Conservation (phyloP, 1,140 invertebrate genomes). For the Ptiloglossa arizonensis region DNA sequence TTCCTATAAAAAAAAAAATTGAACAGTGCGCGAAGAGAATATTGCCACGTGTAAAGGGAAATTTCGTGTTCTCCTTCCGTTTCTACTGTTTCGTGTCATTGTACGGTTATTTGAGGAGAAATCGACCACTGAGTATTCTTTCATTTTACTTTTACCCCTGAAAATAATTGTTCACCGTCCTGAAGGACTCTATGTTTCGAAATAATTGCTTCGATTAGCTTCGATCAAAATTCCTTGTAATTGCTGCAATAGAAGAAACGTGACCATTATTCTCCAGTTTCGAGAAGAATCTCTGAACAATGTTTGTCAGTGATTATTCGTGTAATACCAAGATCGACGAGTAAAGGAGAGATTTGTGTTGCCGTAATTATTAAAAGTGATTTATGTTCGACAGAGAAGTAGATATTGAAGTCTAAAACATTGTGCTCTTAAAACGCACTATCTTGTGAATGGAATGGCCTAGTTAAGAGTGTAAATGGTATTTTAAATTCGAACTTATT, state of each 20-base stretch:
- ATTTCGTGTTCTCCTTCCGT: not conserved
- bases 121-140: not conserved
- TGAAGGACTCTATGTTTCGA: not conserved
- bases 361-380: no score
- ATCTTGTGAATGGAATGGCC: not conserved
- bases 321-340: no score
- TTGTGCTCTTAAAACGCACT: constrained; percentile 33
- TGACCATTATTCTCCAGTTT: not conserved
- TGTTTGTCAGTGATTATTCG: not conserved
- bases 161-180: not conserved
- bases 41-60: not conserved
- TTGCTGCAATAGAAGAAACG: not conserved
- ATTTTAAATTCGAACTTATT: not conserved
- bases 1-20: not conserved
- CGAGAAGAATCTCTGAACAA: not conserved
- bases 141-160: no score
- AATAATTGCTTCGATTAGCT: not conserved
- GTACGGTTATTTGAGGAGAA: not conserved
- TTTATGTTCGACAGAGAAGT: no score
- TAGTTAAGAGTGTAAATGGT: constrained; percentile 13
- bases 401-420: not conserved
- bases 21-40: not conserved
- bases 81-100: not conserved
- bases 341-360: no score
- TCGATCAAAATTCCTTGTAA: not conserved